A percentile compares a stretch with the other conserved stretches of the same genome.
Evolutionary conservation across 2,888 invertebrate species (phyloP).

Genomic region (Protophormia terraenovae): DNA sequence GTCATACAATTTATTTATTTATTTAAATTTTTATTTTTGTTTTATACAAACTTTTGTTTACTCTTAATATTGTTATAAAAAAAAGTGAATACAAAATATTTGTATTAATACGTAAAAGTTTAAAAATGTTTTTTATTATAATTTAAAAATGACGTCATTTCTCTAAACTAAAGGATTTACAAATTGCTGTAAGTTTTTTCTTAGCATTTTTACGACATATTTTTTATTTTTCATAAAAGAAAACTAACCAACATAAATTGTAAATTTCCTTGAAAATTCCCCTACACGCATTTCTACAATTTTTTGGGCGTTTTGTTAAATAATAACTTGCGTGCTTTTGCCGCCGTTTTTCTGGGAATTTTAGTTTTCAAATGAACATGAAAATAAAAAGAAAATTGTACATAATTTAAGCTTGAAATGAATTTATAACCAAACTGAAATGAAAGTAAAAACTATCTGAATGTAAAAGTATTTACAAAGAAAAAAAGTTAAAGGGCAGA

Average conservation of each 20-base stretch:
- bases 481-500: not conserved
- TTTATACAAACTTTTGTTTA: not conserved
- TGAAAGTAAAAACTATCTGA: not conserved
- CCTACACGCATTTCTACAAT: not conserved
- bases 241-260: no score
- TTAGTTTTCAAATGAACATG: not conserved
- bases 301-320: not conserved
- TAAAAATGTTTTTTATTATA: no score
- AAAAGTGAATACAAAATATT: no score
- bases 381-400: not conserved
- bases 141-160: not conserved
- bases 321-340: slow-evolving; percentile 39
- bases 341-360: slow-evolving; percentile 40
- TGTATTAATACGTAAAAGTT: no score
- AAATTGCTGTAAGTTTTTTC: not conserved
- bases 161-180: no score
- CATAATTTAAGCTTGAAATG: not conserved
- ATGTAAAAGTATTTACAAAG: no score
- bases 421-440: not conserved
- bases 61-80: not conserved
- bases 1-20: not conserved
- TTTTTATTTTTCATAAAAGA: no score
- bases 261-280: not conserved
- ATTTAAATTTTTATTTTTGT: not conserved
- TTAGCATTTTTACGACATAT: no score